Conservation (phyloP, 2,113 vertebrate species). For the Zapornia atra region DNA sequence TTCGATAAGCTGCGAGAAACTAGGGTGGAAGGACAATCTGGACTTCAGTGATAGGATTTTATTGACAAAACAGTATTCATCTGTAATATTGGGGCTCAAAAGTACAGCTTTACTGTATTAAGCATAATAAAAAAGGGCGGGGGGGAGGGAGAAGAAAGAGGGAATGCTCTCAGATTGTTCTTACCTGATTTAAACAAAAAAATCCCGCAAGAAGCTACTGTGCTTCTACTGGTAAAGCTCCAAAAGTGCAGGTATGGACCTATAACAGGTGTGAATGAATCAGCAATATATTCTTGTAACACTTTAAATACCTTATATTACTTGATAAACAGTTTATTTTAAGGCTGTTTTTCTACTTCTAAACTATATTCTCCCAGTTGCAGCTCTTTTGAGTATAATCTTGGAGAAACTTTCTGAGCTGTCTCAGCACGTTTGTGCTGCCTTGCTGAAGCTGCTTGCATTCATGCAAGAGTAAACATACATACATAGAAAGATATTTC, state of each 20-base stretch:
- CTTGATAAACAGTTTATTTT: background rate
- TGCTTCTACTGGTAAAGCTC: background rate
- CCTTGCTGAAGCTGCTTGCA: background rate
- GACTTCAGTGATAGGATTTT: background rate
- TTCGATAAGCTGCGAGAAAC: background rate
- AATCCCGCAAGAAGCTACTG: background rate
- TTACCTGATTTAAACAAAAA: background rate
- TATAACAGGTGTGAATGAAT: background rate
- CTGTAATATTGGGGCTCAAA: background rate
- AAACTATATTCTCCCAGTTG: background rate
- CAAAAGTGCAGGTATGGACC: background rate
- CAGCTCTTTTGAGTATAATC: background rate
- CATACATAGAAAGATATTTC: accelerated
- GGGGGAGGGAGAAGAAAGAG: background rate
- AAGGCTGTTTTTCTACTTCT: background rate
- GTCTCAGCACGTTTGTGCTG: background rate
- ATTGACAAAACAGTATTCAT: background rate
- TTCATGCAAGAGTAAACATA: background rate
- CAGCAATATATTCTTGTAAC: background rate
- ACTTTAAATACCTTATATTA: background rate
- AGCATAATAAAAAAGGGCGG: background rate
- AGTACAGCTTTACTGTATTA: background rate
- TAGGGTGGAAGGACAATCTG: background rate
- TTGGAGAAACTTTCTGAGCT: background rate
- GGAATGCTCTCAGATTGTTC: background rate